Conservation (phyloP, 2,888 invertebrate genomes). For the Rhagium mordax region DNA sequence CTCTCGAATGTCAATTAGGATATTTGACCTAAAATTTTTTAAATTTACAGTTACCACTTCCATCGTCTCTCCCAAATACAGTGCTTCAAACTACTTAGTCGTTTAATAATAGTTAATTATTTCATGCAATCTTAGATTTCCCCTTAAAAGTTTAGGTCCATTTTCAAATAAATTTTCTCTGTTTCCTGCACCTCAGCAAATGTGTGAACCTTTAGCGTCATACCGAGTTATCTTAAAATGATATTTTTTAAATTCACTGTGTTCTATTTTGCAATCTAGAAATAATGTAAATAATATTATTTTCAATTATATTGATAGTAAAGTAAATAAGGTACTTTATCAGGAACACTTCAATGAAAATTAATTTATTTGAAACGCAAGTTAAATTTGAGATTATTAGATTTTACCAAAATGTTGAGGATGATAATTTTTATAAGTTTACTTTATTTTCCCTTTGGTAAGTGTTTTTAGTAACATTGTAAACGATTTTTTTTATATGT, state of each 20-base stretch:
- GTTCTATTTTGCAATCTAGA: neutral
- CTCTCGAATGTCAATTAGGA: no score
- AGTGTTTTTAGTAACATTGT: neutral
- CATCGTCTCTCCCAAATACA: no score
- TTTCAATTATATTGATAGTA: neutral
- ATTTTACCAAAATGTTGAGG: neutral
- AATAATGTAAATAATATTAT: neutral
- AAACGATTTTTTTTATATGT: neutral
- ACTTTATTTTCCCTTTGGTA: neutral
- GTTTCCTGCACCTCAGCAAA: no score
- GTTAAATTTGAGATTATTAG: neutral
- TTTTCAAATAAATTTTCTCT: no score
- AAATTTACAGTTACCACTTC: no score
- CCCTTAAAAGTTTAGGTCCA: no score
- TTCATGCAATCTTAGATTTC: no score
- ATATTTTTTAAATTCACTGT: neutral
- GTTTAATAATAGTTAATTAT: no score
- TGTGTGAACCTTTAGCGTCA: no score
- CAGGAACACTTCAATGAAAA: neutral
- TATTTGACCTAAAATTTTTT: no score
- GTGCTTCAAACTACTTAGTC: no score
- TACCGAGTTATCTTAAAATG: no score
- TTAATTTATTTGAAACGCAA: neutral
- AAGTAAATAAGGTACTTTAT: neutral
- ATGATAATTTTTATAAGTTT: neutral